Base-by-base conservation (phyloP, 2,888 invertebrate species). In the Aplocera efformata region DNA sequence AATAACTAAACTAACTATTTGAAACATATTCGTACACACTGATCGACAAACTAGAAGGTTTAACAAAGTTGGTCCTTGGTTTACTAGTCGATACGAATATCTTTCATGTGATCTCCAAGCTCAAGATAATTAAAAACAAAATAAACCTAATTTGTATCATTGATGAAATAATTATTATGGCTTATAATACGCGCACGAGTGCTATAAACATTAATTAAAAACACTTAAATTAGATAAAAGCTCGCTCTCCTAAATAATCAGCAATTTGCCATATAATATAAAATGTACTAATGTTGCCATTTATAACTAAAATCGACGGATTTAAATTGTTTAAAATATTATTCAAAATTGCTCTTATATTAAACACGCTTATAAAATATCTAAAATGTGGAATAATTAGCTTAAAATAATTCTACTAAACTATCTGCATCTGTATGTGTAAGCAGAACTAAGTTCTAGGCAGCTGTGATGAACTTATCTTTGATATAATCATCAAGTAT, bases 141-240 rank as follows among this genome's bases (percentile, higher is more conserved):
- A 60, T 59, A 63, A 67, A 50, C 36, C 71, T 76, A 78, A 73
- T 77, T 79, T 77, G 77, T 79, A 73, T 68, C 68, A 50, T 63
- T 62, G 45, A 58, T 47, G 27, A 38, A 50, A 32, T 51, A 38
- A 56, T 57, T 43, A 48, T 53, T 51, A 58, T 53, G 48, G 48
- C 53, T 50, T 50, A 58, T 48, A 54, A 55, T 50, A 59, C 36
- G 28, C 60, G 50, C 57, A 61, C 63, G 61, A 53, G 65, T 69
- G 67, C 65, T 58, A 60, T 58, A 62, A 67, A 41, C 32, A 48
- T 51, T 21, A 43, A 38, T 36, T 17, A 21, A 35, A 42, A 39
- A 50, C 32, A 23, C 35, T 43, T 40, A 49, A 38, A 56, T 37
- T 47, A 49, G 58, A 50, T 61, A 63, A 64, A 77, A 78, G 76